Evolutionary conservation across 92 coral and sea anemone species (phyloP).

Genomic region (Ricordea florida): DNA sequence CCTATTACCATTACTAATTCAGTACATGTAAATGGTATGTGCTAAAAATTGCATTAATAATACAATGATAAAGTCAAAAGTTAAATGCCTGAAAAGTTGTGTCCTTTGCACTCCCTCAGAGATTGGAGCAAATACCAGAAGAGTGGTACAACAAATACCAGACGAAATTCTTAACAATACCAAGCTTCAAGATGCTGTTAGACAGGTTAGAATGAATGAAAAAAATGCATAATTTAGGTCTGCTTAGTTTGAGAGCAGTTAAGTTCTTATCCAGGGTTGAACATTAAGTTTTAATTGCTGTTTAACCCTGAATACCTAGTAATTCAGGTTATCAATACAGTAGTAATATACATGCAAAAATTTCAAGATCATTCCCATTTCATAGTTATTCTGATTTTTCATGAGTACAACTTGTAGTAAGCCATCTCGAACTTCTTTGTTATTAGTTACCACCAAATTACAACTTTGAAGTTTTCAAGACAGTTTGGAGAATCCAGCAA

Average conservation of each 20-base stretch:
- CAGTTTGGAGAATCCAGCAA: conserved; percentile 93
- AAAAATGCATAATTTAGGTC: no score
- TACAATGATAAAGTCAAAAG: background rate
- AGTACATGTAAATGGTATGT: no score
- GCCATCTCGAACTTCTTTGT: background rate
- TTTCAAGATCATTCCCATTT: no score
- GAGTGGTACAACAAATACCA: conserved; percentile 86
- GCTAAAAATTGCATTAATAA: background rate
- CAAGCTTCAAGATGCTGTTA: conserved; percentile 78
- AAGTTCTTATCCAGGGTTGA: no score
- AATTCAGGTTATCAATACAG: no score
- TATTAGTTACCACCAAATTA: conserved; percentile 88
- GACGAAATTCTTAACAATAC: conserved; percentile 75
- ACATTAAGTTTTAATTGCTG: no score
- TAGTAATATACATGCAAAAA: no score
- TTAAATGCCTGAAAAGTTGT: background rate
- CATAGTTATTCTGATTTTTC: no score
- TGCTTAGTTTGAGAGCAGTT: no score
- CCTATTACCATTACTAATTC: no score
- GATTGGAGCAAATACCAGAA: conserved; percentile 38
- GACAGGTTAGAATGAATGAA: conserved; percentile 60
- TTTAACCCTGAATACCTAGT: no score
- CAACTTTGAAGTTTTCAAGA: conserved; percentile 94
- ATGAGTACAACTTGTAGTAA: no score
- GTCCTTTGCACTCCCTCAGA: conserved; percentile 8